A percentile compares a stretch with the other conserved stretches of the same genome.
Conservation (phyloP, 2,797 vertebrate species). For the Microctenopoma lineatum region DNA sequence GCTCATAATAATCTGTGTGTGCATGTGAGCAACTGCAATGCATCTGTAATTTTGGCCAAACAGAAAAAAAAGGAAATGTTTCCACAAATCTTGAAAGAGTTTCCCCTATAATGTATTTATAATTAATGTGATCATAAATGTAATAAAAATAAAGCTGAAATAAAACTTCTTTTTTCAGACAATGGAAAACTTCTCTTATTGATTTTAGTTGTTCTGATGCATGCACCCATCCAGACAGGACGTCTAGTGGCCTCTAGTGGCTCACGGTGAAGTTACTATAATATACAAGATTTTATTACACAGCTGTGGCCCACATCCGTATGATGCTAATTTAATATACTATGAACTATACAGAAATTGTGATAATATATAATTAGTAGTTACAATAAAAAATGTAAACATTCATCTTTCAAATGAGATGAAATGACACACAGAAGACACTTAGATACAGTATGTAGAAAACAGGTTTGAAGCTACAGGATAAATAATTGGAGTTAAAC, state of each 20-base stretch:
- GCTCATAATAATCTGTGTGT: conserved; percentile 2
- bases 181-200: neutral
- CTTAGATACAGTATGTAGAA: no score
- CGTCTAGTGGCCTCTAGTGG: conserved; percentile 81
- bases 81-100: conserved; percentile 1
- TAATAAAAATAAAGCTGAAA: neutral
- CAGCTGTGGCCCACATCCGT: neutral
- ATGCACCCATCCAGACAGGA: conserved; percentile 37
- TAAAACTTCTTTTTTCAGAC: neutral
- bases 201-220: conserved; percentile 9
- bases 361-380: neutral
- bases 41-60: conserved; percentile 7
- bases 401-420: neutral
- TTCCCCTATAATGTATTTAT: neutral
- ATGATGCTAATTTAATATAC: neutral
- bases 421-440: neutral
- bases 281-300: neutral
- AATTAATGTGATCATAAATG: neutral
- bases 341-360: neutral
- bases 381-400: neutral
- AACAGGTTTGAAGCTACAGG: no score
- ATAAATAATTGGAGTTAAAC: no score
- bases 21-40: conserved; percentile 3
- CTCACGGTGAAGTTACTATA: conserved; percentile 21
- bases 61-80: neutral